Evolutionary conservation across 2,797 vertebrate genomes (phyloP), one percentile per base, ranked within the genome.

Genomic region (Galaxias olidus): DNA sequence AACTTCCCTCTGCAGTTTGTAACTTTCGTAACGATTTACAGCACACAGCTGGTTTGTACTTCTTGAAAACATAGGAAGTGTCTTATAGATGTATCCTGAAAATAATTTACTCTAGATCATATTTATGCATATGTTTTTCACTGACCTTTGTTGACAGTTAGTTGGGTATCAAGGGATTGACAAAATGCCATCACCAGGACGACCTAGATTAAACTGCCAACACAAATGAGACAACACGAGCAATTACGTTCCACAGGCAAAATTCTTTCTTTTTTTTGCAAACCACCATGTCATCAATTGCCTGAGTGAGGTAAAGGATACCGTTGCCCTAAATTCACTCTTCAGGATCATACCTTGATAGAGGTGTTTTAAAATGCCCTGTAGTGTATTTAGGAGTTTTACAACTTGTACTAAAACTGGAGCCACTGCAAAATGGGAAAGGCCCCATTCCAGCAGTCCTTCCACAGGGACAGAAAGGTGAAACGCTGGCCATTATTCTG

Each of bases 391-490:
- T 50, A 57, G 55, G 12, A 11, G 14, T 72, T 66, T 73, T 65
- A 57, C 12, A 59, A 55, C 59, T 65, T 67, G 56, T 11, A 49
- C 60, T 56, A 30, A 69, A 61, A 51, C 57, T 47, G 4, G 18
- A 51, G 61, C 55, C 49, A 12, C 8, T 40, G 30, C 51, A 63
- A 41, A 69, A 61, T 13, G 12, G 41, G 19, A 67, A 73, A 72
- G 48, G 30, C 2, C 49, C 46, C 63, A 59, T 30, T 71, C 44
- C 65, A 58, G 65, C 47, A 55, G 56, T 52, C 51, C 71, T 11
- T 19, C 65, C 66, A 4, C 30, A 45, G 53, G 53, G 62, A 63
- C 68, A 58, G 67, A 67, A 71, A 66, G 78, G 71, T 78, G 57
- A 82, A 73, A 71, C 57, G 8, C 62, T 43, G 63, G 68, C 51